A percentile compares a stretch with the other conserved stretches of the same genome.
Conservation (phyloP, 2,113 vertebrate genomes). For the Scytalopus superciliaris region DNA sequence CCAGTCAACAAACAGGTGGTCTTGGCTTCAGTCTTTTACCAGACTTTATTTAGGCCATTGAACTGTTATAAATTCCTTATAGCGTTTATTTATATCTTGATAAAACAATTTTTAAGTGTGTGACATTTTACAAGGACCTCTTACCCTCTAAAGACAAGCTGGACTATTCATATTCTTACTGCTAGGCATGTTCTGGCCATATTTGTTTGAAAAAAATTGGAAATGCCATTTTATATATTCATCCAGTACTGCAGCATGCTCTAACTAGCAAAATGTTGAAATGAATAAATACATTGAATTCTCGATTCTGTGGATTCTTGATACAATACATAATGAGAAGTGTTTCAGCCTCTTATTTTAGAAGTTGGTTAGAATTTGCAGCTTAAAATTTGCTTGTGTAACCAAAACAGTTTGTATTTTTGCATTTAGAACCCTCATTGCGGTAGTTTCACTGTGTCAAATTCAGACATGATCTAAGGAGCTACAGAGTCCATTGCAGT, state of each 20-base stretch:
- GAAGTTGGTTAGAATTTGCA: constrained; percentile 9
- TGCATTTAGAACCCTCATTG: rapidly evolving
- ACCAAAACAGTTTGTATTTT: background rate
- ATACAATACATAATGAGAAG: constrained; percentile 34
- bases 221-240: constrained; percentile 58
- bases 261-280: constrained; percentile 58
- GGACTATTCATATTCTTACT: background rate
- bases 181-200: background rate
- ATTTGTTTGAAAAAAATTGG: background rate
- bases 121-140: background rate
- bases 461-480: background rate
- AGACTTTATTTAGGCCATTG: background rate
- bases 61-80: background rate
- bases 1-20: background rate
- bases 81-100: background rate
- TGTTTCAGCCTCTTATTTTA: constrained; percentile 10
- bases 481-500: background rate
- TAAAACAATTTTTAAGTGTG: background rate
- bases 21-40: background rate
- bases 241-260: background rate
- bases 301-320: constrained; percentile 11
- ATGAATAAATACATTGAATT: constrained; percentile 10
- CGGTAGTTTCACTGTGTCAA: background rate
- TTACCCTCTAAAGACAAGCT: background rate
- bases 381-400: constrained; percentile 15